Evolutionary conservation across 2,888 invertebrate genomes (phyloP).

Genomic region (Diaprepes abbreviatus): DNA sequence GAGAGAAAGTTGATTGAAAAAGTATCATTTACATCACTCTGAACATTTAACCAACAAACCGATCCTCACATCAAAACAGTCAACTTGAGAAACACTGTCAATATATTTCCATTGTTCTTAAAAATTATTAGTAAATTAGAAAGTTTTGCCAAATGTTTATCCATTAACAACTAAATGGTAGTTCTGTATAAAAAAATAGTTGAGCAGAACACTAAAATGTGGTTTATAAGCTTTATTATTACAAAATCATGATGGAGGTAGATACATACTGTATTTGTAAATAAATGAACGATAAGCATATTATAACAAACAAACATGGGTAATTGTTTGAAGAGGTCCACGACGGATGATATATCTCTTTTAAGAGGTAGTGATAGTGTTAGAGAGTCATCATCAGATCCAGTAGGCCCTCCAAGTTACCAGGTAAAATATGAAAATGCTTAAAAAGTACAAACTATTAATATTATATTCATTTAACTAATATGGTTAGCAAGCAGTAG

Average conservation of each 20-base stretch:
- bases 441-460: too few relatives aligned
- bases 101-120: conserved; percentile 29
- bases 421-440: too few relatives aligned
- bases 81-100: conserved; percentile 6
- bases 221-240: conserved; percentile 26
- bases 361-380: conserved; percentile 73
- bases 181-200: conserved; percentile 20
- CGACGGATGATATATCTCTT: conserved; percentile 76
- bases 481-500: neutral
- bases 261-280: conserved; percentile 34
- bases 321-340: conserved; percentile 78
- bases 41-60: neutral
- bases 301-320: conserved; percentile 70
- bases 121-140: conserved; percentile 35
- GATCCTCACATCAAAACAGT: conserved; percentile 11
- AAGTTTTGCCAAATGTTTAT: conserved; percentile 34
- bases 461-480: too few relatives aligned
- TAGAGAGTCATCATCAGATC: conserved; percentile 72
- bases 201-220: conserved; percentile 23
- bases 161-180: conserved; percentile 39
- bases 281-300: conserved; percentile 62
- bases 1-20: neutral
- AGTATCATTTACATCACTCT: neutral
- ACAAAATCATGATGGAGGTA: conserved; percentile 46
- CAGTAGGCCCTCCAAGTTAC: conserved; percentile 72